Conservation (phyloP, 2,888 invertebrate genomes). For the Siphlonurus alternatus region DNA sequence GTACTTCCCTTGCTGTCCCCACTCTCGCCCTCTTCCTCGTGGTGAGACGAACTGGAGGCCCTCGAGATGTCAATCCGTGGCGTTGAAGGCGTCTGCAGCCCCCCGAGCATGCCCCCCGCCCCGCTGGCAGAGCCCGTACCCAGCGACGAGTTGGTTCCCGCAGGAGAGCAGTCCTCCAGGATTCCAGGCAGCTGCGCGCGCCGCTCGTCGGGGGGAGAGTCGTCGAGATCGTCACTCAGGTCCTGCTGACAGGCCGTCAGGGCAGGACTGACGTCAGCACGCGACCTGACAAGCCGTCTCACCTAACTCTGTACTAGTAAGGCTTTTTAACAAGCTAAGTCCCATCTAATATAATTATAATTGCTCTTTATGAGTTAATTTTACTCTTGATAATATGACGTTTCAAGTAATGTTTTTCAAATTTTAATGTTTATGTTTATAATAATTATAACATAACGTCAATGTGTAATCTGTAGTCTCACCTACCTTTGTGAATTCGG, state of each 20-base stretch:
- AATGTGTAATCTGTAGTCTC: too few relatives aligned
- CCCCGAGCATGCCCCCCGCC: slow-evolving; percentile 22
- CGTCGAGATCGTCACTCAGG: slow-evolving; percentile 61
- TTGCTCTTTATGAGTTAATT: too few relatives aligned
- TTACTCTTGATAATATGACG: too few relatives aligned
- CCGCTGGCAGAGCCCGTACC: slow-evolving; percentile 21
- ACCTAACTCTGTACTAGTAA: too few relatives aligned
- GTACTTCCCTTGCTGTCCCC: slow-evolving; percentile 49
- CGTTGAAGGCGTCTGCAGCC: slow-evolving; percentile 47
- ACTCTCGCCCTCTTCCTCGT: slow-evolving; percentile 34
- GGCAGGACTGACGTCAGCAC: too few relatives aligned
- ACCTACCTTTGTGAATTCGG: too few relatives aligned
- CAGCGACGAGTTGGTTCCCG: slow-evolving; percentile 17
- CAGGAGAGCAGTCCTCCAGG: slow-evolving; percentile 31
- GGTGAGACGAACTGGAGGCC: slow-evolving; percentile 75
- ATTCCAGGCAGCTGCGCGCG: slow-evolving; percentile 37
- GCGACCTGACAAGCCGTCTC: too few relatives aligned
- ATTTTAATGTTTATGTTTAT: too few relatives aligned
- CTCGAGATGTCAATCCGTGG: slow-evolving; percentile 80
- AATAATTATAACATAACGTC: too few relatives aligned
- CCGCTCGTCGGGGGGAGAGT: slow-evolving; percentile 30
- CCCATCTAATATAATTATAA: too few relatives aligned
- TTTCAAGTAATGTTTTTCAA: too few relatives aligned
- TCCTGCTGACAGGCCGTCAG: slow-evolving; percentile 32
- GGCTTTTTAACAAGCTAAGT: too few relatives aligned